Base-by-base conservation (phyloP, 2,113 vertebrate species). In the Meleagris gallopavo region DNA sequence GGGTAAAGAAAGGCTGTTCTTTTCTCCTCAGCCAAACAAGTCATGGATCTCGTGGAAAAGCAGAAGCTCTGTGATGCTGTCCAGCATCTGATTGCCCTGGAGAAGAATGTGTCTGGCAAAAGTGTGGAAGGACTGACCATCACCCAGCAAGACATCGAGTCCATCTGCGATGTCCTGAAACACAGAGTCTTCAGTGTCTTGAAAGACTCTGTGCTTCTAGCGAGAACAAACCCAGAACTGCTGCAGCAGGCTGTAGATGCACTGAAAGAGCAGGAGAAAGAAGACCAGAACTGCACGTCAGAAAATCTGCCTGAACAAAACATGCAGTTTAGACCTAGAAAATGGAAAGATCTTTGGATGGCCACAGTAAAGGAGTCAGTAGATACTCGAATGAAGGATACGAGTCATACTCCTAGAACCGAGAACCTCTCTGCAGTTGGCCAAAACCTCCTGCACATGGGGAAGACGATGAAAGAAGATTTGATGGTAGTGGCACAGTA, bases 381-480 rank as follows among this genome's bases (percentile, higher is more conserved):
- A 24, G 89, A 95, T 18, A 81, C 97, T 54, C 97, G 95, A 14
- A 95, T 99, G 98, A 84, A 95, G 38, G 78, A 91, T 50, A 78
- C 41, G 12, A 84, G 46, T 16, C 76, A 10, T 22, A 83, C 92
- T 60, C 36, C 48, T 29, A 55, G 13, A 45, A 62, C 60, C 13
- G 97, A 92, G 38, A 94, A 40, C 74, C 93, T 89, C 61, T 97
- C 98, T 4, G 70, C 95, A 57, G 76, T 98, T 17, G 98, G 98
- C 92, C 97, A 71, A 72, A 70, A 94, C 82, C 98, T 99, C 85
- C 97, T 97, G 83, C 89, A 96, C 80, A 85, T 98, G 98, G 99
- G 98, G 57, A 97, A 81, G 84, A 96, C 98, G 36, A 96, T 99
- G 95, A 98, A 97, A 93, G 97, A 98, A 40, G 99, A 99, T 96